Base-by-base conservation (phyloP, 2,113 vertebrate species). In the Eulacestoma nigropectus region DNA sequence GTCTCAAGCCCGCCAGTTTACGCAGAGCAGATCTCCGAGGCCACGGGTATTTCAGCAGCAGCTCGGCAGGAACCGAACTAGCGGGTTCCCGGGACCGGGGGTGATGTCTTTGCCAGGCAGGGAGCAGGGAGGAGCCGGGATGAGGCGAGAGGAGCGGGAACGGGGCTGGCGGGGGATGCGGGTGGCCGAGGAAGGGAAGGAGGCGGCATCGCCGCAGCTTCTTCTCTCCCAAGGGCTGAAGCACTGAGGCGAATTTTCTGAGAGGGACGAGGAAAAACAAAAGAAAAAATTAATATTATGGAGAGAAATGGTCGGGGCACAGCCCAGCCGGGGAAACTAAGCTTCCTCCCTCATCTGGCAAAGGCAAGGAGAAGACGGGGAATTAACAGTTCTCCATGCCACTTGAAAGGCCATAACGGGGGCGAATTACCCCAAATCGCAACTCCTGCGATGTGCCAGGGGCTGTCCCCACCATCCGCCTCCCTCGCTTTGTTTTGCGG, bases 41-140 rank as follows among this genome's bases (percentile, higher is more conserved):
- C 88, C 82, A 15, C 49, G 94, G 70, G 79, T 67, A 56, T 95
- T 87, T 56, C 92, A 85, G 59, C 76, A 49, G 49, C 88, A 57
- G 81, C 78, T 72, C 52, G 56, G 64, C 84, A 74, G 67, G 46
- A 81, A 49, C 73, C 14, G 70, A 88, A 44, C 21, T 25, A 74
- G 37, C 16, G 11, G 67, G 63, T 74, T 46, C 27, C 27, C 29
- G 27, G 55, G 46, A 55, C 15, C 62, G 29, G 46, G 77, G 35
- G 11, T 50, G 75, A 76, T 44, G 33, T 6, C 6, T 84, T 30
- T 68, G 80, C 49, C 22, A 44, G 74, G 73, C 87, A 42, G 90
- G 63, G 84, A 53, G n/a, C 19, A 7, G n/a, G 35, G 68, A 42
- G 33, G 16, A 68, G 35, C 17, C 30, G 74, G 59, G 74, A n/a